These are phyloP conservation scores for Acanthosepion lycidas DNA, from an alignment of 2,888 invertebrate genomes.

Conservation along the genomic window DNA sequence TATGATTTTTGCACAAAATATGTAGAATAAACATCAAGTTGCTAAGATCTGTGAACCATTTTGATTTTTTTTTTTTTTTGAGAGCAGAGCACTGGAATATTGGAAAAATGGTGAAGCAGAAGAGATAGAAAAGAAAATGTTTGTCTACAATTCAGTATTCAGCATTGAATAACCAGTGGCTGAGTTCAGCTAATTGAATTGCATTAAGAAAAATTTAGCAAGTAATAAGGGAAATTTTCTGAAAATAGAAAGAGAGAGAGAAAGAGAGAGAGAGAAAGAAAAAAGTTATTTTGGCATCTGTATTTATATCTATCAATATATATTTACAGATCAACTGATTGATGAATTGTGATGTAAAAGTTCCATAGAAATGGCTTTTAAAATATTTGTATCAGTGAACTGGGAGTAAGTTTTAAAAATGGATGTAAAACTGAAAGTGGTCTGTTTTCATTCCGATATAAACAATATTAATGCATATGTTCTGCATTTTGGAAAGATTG, in stretches of 20 bases:
- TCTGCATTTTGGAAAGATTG: neutral
- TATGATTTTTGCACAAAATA: neutral
- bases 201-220: neutral
- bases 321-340: neutral
- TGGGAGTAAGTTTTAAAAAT: neutral
- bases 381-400: neutral
- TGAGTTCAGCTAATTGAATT: neutral
- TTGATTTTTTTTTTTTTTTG: neutral
- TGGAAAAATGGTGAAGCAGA: neutral
- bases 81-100: neutral
- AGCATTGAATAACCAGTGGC: neutral
- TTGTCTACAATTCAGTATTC: neutral
- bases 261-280: too few species aligned
- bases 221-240: neutral
- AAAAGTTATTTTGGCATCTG: neutral
- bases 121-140: neutral
- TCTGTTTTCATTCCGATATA: neutral
- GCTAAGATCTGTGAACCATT: conserved; percentile 16
- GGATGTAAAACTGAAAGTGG: neutral
- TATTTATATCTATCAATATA: neutral
- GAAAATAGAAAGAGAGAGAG: neutral
- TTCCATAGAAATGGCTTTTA: neutral
- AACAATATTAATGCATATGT: neutral
- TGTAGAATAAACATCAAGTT: neutral
- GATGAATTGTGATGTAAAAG: neutral